phyloP scores from a whole-genome alignment of 2,797 vertebrate species.

The Podargus strigoides region DNA sequence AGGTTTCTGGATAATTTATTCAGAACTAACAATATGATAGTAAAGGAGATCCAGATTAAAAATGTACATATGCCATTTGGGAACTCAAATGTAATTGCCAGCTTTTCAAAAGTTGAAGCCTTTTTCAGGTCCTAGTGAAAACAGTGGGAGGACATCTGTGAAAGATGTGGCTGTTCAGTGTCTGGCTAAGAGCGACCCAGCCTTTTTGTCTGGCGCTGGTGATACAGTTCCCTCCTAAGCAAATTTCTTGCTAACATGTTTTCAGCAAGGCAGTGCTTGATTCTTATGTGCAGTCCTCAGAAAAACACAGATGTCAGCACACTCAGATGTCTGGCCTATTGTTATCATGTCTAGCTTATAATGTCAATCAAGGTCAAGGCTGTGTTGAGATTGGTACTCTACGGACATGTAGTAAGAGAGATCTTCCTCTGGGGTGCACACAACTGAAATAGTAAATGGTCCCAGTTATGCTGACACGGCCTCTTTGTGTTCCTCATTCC shows the following conservation, averaged over 20 bases:
- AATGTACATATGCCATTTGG: not conserved
- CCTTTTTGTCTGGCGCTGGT: not conserved
- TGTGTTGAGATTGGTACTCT: not conserved
- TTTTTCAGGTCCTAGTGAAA: not conserved
- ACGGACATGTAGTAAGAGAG: not conserved
- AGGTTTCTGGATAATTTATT: constrained; percentile 3
- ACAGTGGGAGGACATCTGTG: not conserved
- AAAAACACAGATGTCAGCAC: not conserved
- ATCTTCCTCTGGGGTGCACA: not conserved
- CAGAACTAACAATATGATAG: not conserved
- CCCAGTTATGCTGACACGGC: not conserved
- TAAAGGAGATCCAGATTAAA: not conserved
- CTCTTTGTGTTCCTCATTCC: not conserved
- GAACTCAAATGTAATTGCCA: not conserved
- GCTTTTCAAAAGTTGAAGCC: not conserved
- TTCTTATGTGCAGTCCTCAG: not conserved
- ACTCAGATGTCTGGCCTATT: not conserved
- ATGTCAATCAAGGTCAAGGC: not conserved
- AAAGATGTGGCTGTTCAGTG: not conserved
- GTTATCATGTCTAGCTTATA: not conserved
- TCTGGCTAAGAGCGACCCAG: not conserved
- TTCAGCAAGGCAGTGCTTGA: not conserved
- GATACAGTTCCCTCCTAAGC: not conserved
- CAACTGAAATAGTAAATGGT: not conserved
- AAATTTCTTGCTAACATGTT: not conserved